Conservation (phyloP, 2,797 vertebrate genomes). For the Enoplosus armatus region DNA sequence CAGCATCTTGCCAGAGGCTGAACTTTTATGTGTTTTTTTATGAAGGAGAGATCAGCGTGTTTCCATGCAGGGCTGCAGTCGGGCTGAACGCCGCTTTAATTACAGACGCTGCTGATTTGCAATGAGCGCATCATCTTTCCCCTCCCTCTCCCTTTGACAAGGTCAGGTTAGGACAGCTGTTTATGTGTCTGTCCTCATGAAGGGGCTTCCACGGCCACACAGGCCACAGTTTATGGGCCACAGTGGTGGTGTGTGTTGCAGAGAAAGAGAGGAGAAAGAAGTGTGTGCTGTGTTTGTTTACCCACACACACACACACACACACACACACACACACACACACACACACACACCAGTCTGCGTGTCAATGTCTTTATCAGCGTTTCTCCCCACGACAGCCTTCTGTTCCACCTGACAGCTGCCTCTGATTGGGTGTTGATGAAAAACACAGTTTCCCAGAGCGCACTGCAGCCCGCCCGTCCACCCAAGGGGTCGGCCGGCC, state of each 20-base stretch:
- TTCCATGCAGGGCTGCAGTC: neutral
- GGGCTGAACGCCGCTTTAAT: neutral
- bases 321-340: conserved; percentile 16
- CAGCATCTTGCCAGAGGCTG: too few relatives aligned
- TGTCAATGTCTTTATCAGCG: conserved; percentile 60
- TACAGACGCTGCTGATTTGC: neutral
- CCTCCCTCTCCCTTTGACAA: neutral
- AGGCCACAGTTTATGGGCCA: neutral
- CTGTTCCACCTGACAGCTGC: conserved; percentile 59
- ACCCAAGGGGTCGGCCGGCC: conserved; percentile 2
- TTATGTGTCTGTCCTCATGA: neutral
- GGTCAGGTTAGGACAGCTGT: conserved; percentile 19
- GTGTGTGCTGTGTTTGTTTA: conserved; percentile 26
- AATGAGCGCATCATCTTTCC: neutral
- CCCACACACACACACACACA: neutral
- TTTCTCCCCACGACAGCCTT: conserved; percentile 28
- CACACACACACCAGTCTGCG: neutral
- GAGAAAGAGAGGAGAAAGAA: neutral
- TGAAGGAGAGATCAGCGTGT: too few relatives aligned
- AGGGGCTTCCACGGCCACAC: neutral
- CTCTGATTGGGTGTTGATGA: conserved; percentile 72
- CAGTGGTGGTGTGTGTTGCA: neutral
- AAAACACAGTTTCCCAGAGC: conserved; percentile 69
- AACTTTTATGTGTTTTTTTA: too few relatives aligned
- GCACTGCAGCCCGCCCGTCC: conserved; percentile 54